phyloP scores from a whole-genome alignment of 2,113 vertebrate genomes.

The Cyprinus carpio region DNA sequence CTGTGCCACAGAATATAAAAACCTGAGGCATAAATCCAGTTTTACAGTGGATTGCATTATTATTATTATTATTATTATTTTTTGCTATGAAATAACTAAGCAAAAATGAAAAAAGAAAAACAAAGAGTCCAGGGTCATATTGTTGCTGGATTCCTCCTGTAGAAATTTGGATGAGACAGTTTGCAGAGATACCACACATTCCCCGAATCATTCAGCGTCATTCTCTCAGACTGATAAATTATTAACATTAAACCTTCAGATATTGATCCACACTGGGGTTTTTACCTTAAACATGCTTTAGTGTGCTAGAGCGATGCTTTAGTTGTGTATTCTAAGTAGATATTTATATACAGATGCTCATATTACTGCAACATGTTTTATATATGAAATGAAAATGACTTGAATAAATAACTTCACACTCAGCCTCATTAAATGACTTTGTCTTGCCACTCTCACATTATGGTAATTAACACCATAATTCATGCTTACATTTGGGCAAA shows the following conservation, averaged over 20 bases:
- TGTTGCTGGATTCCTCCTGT: not conserved
- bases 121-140: not conserved
- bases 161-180: not conserved
- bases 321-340: conserved; percentile 58
- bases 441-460: not conserved
- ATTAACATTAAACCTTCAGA: conserved; percentile 5
- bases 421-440: conserved; percentile 26
- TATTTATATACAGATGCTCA: conserved; percentile 66
- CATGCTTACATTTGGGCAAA: too few species aligned
- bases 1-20: conserved; percentile 20
- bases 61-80: not conserved
- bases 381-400: conserved; percentile 60
- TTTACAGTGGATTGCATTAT: conserved; percentile 15
- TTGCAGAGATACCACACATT: not conserved
- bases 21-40: conserved; percentile 21
- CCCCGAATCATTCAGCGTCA: not conserved
- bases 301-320: conserved; percentile 33
- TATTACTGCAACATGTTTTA: conserved; percentile 58
- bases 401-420: conserved; percentile 69
- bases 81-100: not conserved
- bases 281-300: conserved; percentile 21
- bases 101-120: not conserved
- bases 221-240: not conserved
- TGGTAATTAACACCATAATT: too few species aligned
- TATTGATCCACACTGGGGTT: not conserved